A percentile compares a stretch with the other conserved stretches of the same genome.
These are phyloP conservation scores for Heteropelma amictum DNA, from an alignment of 2,888 invertebrate genomes.

Conservation along the genomic window DNA sequence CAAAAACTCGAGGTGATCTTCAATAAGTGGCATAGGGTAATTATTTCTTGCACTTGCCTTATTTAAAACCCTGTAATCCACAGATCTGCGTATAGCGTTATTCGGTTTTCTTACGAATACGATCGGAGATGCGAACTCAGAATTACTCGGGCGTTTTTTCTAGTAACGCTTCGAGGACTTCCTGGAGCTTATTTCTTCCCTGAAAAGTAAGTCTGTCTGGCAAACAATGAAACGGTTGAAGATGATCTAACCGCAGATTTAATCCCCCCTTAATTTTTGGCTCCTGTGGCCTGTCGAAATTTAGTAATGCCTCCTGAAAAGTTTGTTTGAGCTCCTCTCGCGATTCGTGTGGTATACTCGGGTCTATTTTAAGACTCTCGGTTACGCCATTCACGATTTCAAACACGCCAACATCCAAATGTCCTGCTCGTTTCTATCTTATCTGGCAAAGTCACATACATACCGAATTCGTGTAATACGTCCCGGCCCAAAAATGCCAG, in stretches of 20 bases:
- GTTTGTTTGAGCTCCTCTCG: not conserved
- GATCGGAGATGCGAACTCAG: slow-evolving; percentile 39
- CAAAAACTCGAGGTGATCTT: slow-evolving; percentile 39
- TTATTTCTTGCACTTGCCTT: slow-evolving; percentile 24
- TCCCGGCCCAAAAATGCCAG: slow-evolving; percentile 30
- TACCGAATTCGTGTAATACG: slow-evolving; percentile 16
- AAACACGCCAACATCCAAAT: slow-evolving; percentile 6
- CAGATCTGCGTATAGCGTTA: slow-evolving; percentile 33
- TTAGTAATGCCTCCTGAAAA: slow-evolving; percentile 12
- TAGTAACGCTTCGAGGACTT: slow-evolving; percentile 14
- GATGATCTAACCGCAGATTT: slow-evolving; percentile 10
- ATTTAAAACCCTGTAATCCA: slow-evolving; percentile 40
- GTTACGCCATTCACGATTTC: not conserved
- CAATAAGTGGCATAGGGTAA: slow-evolving; percentile 48
- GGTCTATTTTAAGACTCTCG: not conserved
- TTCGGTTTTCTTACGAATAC: slow-evolving; percentile 38
- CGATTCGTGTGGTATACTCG: not conserved
- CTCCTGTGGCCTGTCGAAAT: slow-evolving; percentile 4
- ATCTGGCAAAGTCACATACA: not conserved
- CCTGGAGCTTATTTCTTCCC: slow-evolving; percentile 9
- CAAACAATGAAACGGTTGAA: slow-evolving; percentile 20
- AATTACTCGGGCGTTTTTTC: slow-evolving; percentile 11
- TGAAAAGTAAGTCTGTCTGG: slow-evolving; percentile 28
- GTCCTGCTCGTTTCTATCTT: not conserved
- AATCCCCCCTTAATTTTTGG: slow-evolving; percentile 14